Conservation (phyloP, 2,797 vertebrate genomes). For the Lepidocolaptes lacrymiger region DNA sequence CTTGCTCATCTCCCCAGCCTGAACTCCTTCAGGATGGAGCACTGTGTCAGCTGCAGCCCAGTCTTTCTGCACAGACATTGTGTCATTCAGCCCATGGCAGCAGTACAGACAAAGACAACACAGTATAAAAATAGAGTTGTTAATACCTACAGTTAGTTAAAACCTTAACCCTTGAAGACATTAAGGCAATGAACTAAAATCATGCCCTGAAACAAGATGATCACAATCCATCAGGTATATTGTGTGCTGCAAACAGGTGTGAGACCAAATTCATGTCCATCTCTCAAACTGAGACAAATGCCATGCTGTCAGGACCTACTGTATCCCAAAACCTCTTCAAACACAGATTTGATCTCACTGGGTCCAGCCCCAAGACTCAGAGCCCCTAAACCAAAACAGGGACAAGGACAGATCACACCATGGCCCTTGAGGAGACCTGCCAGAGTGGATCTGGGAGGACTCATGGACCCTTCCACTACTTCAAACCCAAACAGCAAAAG, state of each 20-base stretch:
- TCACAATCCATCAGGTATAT: background rate
- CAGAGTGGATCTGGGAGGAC: background rate
- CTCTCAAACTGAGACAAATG: rapidly evolving
- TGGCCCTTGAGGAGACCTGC: background rate
- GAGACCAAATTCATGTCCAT: background rate
- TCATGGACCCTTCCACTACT: background rate
- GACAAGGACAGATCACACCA: background rate
- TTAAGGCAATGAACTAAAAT: background rate
- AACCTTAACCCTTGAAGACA: background rate
- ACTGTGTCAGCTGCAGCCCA: background rate
- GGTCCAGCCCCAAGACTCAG: background rate
- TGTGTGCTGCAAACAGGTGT: rapidly evolving
- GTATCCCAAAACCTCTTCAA: background rate
- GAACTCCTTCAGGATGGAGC: background rate
- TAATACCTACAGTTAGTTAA: background rate
- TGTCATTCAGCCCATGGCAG: background rate
- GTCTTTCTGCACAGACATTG: background rate
- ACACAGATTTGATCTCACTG: background rate
- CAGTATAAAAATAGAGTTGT: background rate
- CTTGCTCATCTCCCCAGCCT: background rate
- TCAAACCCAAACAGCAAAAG: background rate
- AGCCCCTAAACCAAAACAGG: background rate
- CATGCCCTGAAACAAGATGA: background rate
- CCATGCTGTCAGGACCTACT: background rate
- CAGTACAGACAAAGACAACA: rapidly evolving